Evolutionary conservation across 2,113 vertebrate species (phyloP), one percentile per base, ranked within the genome.

Genomic region (Murina feae): DNA sequence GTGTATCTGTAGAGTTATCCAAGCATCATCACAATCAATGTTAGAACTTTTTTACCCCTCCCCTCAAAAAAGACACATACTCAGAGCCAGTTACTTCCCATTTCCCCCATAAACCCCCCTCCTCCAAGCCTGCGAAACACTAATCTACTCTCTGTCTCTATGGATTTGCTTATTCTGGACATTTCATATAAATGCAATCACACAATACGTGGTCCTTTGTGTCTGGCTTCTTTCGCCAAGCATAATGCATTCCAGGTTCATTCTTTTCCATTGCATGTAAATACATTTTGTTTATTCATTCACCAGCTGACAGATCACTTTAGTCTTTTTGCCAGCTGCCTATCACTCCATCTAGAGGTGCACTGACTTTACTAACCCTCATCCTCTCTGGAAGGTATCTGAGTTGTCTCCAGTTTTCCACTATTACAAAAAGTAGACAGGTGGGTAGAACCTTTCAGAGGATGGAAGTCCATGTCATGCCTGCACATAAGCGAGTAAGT

Each of bases 181-280:
- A 51, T 30, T 51, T 82, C 44, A 12, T 18, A 16, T 14, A 18
- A 75, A n/a, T 7, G 49, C 28, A 55, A 39, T 65, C 35, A 21
- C 0, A 63, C 0, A 30, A 8, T 1, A 8, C 0, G 5, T 16
- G 39, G 65, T 32, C 60, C 58, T 78, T 16, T 9, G 51, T 32
- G 30, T 60, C 71, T 42, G 75, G 49, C 47, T 60, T 21, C 74
- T 66, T 58, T 79, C 66, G 28, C 71, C 17, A 12, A 63, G 17
- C 39, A 18, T 5, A 8, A 39, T 2, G 69, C 23, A 11, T 60
- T 13, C 37, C 18, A n/a, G 37, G 72, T 10, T 75, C n/a, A 30
- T 20, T 35, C 32, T 72, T 60, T 1, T 71, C 53, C 32, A 53
- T 14, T 4, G 4, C 3, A 30, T 6, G 18, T 30, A 82, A 9